Conservation (phyloP, 1,140 invertebrate genomes). For the Alviniconcha marisindica region DNA sequence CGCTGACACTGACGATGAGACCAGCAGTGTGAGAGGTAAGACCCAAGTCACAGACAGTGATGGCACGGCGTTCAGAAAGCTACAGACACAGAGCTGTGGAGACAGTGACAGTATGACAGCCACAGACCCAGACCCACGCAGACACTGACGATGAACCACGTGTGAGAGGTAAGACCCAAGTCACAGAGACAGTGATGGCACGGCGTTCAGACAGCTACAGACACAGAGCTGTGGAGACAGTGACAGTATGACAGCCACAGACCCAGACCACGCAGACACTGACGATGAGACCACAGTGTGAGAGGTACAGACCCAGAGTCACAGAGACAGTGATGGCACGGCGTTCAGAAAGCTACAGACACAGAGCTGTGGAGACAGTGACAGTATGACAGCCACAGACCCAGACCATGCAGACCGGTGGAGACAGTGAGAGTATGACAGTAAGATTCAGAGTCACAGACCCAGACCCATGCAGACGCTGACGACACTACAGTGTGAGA, state of each 20-base stretch:
- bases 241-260: background rate
- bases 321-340: too few species aligned
- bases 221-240: background rate
- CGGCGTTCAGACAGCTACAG: too few species aligned
- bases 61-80: background rate
- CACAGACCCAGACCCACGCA: background rate
- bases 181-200: too few species aligned
- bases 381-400: background rate
- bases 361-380: background rate
- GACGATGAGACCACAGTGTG: background rate
- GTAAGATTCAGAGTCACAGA: too few species aligned
- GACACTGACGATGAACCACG: too few species aligned
- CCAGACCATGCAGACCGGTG: background rate
- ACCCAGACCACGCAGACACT: background rate
- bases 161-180: too few species aligned
- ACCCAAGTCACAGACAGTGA: background rate
- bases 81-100: background rate
- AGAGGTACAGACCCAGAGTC: too few species aligned
- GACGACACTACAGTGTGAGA: too few species aligned
- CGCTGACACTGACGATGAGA: too few species aligned
- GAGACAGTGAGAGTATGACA: background rate
- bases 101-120: background rate
- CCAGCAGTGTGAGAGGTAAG: background rate
- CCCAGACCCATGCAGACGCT: too few species aligned
- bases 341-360: too few species aligned